Conservation (phyloP, 2,888 invertebrate species). For the Epinotia bilunana region DNA sequence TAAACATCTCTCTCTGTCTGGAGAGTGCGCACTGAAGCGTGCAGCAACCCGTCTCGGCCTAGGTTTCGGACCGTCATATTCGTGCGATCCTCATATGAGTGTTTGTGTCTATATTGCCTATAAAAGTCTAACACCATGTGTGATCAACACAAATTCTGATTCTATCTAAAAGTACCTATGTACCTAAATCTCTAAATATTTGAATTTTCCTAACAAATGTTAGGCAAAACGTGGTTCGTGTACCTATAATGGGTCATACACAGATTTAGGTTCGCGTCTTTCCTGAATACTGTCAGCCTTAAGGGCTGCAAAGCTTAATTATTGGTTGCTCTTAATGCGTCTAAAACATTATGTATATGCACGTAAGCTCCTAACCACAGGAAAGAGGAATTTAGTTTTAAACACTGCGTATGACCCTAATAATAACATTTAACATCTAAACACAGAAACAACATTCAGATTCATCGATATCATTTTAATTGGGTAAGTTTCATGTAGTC, state of each 20-base stretch:
- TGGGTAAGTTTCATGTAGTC: conserved; percentile 16
- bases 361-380: too few species aligned
- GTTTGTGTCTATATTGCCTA: background rate
- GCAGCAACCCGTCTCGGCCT: background rate
- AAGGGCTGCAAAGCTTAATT: too few species aligned
- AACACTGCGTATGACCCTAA: too few species aligned
- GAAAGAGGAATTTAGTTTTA: too few species aligned
- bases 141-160: background rate
- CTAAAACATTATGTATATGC: too few species aligned
- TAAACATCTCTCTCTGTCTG: background rate
- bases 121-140: background rate
- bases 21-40: background rate
- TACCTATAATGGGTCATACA: background rate
- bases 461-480: conserved; percentile 31
- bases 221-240: background rate
- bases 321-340: too few species aligned
- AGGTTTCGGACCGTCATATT: background rate
- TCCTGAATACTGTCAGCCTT: too few species aligned
- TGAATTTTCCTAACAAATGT: background rate
- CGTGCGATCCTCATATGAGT: too few species aligned
- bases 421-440: conserved; percentile 23
- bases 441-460: conserved; percentile 41
- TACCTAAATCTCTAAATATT: background rate
- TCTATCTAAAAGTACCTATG: background rate
- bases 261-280: too few species aligned